These are phyloP conservation scores for Chelidonichthys spinosus DNA, from an alignment of 2,797 vertebrate genomes.

Conservation along the genomic window DNA sequence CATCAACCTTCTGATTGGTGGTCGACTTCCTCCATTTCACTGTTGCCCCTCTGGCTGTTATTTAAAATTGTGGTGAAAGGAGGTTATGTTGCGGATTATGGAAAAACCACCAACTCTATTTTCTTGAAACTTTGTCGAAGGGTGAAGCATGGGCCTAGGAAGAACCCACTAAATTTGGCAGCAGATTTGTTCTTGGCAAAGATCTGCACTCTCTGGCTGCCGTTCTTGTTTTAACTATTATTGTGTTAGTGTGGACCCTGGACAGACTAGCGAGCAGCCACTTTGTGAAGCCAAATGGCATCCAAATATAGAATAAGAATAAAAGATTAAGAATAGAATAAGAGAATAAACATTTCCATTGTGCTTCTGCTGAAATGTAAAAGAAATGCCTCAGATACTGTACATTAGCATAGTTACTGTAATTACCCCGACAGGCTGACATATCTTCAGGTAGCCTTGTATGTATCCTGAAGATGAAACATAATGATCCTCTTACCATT, in stretches of 20 bases:
- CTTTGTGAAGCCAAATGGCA: background rate
- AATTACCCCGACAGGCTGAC: background rate
- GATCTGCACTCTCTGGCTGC: background rate
- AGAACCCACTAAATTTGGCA: background rate
- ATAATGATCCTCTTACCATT: conserved; percentile 2
- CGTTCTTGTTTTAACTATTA: background rate
- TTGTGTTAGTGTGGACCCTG: background rate
- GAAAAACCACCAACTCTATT: background rate
- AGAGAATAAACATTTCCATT: background rate
- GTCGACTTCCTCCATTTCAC: background rate
- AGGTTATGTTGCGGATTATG: background rate
- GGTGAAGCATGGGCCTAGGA: background rate
- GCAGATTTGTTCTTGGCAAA: background rate
- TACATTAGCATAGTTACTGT: background rate
- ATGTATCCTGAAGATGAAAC: conserved; percentile 3
- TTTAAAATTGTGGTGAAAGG: background rate
- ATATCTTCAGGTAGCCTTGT: background rate
- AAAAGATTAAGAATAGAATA: too few relatives aligned
- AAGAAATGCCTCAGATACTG: background rate
- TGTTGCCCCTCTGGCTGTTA: too few relatives aligned
- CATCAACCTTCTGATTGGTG: background rate
- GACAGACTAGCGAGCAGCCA: background rate
- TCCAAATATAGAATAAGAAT: background rate
- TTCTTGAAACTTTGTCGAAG: background rate
- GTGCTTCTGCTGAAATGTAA: background rate